Evolutionary conservation across 2,888 invertebrate species (phyloP).

Genomic region (Branchipolynoe longqiensis): DNA sequence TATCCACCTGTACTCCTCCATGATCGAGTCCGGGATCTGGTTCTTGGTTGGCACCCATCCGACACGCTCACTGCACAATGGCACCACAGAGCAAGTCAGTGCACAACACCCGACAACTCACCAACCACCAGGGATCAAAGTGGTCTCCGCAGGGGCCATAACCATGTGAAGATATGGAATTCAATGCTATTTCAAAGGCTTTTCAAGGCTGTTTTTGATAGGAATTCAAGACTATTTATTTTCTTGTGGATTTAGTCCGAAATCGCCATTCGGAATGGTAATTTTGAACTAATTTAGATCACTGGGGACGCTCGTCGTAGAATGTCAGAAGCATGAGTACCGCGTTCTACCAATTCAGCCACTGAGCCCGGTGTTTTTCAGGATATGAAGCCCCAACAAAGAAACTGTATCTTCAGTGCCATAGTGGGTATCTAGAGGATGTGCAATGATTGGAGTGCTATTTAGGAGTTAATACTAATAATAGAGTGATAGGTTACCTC

Average conservation of each 20-base stretch:
- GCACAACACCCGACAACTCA: neutral
- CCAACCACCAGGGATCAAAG: neutral
- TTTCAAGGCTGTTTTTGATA: neutral
- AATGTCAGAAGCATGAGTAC: no score
- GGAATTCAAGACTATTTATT: no score
- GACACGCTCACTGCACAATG: conserved; percentile 67
- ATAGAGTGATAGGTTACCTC: conserved; percentile 30
- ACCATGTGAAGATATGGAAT: no score
- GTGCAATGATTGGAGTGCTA: neutral
- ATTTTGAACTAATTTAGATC: no score
- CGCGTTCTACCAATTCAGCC: neutral
- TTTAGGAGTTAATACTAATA: neutral
- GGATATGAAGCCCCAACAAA: neutral
- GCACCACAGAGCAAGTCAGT: neutral
- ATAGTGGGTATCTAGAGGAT: neutral
- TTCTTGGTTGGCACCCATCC: conserved; percentile 70
- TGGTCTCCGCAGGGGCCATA: neutral
- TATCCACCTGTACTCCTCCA: conserved; percentile 68
- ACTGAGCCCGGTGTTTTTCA: neutral
- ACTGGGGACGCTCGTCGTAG: no score
- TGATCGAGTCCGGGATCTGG: conserved; percentile 66
- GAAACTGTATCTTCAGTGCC: neutral
- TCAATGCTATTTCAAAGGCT: no score
- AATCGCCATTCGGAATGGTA: neutral
- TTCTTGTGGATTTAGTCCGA: neutral